phyloP scores from a whole-genome alignment of 2,888 invertebrate genomes.

The Caenorhabditis sp. region DNA sequence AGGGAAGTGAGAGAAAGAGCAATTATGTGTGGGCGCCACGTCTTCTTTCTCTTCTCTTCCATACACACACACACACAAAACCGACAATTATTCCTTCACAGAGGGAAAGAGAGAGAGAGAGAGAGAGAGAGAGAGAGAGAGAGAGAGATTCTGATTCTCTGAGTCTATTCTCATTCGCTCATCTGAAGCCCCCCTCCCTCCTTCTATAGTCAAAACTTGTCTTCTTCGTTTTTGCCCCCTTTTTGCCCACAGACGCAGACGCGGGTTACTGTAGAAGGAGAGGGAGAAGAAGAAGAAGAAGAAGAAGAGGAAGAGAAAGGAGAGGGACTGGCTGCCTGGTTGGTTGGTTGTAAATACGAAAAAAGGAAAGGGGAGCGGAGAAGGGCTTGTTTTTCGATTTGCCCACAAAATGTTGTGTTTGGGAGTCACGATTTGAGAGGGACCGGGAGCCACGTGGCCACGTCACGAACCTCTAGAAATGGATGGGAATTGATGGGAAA shows the following conservation, averaged over 20 bases:
- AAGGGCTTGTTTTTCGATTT: slow-evolving; percentile 27
- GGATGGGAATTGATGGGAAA: too few species aligned
- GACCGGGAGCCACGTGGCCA: background rate
- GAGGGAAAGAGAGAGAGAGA: background rate
- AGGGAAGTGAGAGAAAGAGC: slow-evolving; percentile 21
- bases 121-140: slow-evolving; percentile 8
- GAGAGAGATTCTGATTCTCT: slow-evolving; percentile 4
- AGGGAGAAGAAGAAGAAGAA: slow-evolving; percentile 6
- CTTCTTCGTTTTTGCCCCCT: slow-evolving; percentile 8
- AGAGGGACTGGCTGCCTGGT: slow-evolving; percentile 29
- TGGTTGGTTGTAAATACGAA: slow-evolving; percentile 44
- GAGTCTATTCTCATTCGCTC: too few species aligned
- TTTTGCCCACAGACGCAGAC: too few species aligned
- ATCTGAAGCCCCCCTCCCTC: too few species aligned
- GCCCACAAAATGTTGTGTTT: too few species aligned
- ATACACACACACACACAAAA: slow-evolving; percentile 10
- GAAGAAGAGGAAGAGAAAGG: slow-evolving; percentile 6
- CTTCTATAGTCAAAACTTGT: slow-evolving; percentile 56
- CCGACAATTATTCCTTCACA: slow-evolving; percentile 58
- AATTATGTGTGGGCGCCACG: slow-evolving; percentile 50
- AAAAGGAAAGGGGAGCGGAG: slow-evolving; percentile 11
- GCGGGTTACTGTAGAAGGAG: slow-evolving; percentile 28
- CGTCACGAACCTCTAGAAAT: too few species aligned
- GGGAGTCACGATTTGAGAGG: too few species aligned
- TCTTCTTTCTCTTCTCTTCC: slow-evolving; percentile 15